Evolutionary conservation across 2,113 vertebrate genomes (phyloP), one percentile per base, ranked within the genome.

Genomic region (Maccullochella peelii): DNA sequence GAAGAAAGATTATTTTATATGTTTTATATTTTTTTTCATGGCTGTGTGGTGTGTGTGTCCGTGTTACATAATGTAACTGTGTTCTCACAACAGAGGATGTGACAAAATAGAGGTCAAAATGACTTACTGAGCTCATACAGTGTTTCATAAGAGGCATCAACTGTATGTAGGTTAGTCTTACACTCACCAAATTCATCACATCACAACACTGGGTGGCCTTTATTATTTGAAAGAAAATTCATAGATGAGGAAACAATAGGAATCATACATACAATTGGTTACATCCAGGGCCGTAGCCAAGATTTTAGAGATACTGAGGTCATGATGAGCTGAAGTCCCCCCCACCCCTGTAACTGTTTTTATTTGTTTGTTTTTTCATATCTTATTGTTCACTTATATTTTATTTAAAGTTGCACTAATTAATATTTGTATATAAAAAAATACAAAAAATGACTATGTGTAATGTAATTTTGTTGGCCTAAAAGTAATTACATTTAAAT

Each of bases 61-160:
- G 58, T 68, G 71, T 92, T 92, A 79, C 77, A 84, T 92, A 92
- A 91, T 84, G 80, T 11, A 63, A 84, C 79, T 82, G 68, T 86
- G 82, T 69, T 90, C 78, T 84, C 82, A 72, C 79, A 86, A 85
- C 86, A 86, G 71, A 82, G 87, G 86, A 88, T 91, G 87, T 91
- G 90, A 87, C 80, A 89, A 85, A 84, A 88, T 86, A 81, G 90
- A 93, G 90, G 87, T 92, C 90, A 90, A 75, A 75, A 30, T 82
- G 87, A 89, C 78, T 89, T 92, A 86, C 74, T 85, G 79, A 61
- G 89, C 88, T 80, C 79, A 57, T 40, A 11, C 54, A 44, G 73
- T 18, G 83, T 93, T 91, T 89, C 86, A 83, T 89, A 89, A 90
- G 76, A 87, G 69, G 61, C 57, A 42, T 82, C 36, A 58, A 47